Percentiles rank a stretch among this genome's conserved stretches.
Evolutionary conservation across 1,140 invertebrate species (phyloP).

Genomic region (Tetragnatha versicolor): DNA sequence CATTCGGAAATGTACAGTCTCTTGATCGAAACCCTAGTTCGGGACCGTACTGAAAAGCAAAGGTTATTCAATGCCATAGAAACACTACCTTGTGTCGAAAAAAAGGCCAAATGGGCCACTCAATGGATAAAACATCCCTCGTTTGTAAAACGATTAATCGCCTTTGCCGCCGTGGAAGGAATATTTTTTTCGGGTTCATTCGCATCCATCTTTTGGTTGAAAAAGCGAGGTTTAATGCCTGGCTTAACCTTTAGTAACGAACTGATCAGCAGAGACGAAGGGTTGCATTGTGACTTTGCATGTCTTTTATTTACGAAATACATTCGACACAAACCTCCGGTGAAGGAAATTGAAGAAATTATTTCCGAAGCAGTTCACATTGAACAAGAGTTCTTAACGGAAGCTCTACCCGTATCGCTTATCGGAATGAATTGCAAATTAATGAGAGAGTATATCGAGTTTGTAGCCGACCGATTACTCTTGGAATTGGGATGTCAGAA

Average conservation of each 20-base stretch:
- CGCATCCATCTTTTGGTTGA: conserved; percentile 99
- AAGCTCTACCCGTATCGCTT: conserved; percentile 89
- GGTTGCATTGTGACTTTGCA: conserved; percentile 98
- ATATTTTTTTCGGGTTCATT: conserved; percentile 99
- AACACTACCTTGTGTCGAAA: too few relatives aligned
- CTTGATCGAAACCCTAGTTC: too few relatives aligned
- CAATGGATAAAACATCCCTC: too few relatives aligned
- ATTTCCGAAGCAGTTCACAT: conserved; percentile 93
- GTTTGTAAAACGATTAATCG: too few relatives aligned
- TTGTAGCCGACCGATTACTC: conserved; percentile 94
- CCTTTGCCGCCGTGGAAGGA: too few relatives aligned
- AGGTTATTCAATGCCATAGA: too few relatives aligned
- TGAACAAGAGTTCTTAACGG: conserved; percentile 97
- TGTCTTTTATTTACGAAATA: conserved; percentile 97
- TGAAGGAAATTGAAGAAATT: conserved; percentile 80
- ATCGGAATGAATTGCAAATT: conserved; percentile 97
- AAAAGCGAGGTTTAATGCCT: conserved; percentile 97
- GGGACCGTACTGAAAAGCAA: too few relatives aligned
- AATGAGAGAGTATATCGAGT: conserved; percentile 98
- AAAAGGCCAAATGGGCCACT: too few relatives aligned
- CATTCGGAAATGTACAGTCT: too few relatives aligned
- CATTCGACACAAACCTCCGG: conserved; percentile 85
- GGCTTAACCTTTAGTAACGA: conserved; percentile 99
- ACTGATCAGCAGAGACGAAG: conserved; percentile 97
- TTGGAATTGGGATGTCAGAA: conserved; percentile 87